Percentiles rank a stretch among this genome's conserved stretches.
Conservation (phyloP, 2,797 vertebrate species). For the Muraenolepis orangiensis region DNA sequence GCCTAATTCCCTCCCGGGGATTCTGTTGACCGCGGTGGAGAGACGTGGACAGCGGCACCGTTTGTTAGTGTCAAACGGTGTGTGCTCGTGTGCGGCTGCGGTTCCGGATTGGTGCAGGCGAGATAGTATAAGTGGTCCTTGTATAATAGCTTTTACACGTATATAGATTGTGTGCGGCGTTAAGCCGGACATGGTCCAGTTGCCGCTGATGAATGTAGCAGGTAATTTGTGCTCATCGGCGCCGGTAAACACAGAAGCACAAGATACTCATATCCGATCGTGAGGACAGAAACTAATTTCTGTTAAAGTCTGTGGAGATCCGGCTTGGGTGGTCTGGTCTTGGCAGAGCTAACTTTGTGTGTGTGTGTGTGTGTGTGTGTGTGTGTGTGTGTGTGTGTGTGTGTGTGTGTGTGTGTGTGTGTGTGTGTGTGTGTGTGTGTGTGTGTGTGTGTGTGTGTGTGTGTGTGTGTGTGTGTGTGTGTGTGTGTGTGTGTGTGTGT, state of each 20-base stretch:
- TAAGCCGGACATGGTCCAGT: neutral
- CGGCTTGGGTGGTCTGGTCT: neutral
- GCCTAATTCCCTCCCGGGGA: too few species aligned
- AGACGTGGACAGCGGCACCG: too few species aligned
- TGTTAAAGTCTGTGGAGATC: conserved; percentile 31
- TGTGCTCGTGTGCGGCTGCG: neutral
- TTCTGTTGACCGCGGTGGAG: too few species aligned
- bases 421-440: neutral
- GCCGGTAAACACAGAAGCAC: conserved; percentile 1
- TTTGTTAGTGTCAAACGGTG: too few species aligned
- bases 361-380: neutral
- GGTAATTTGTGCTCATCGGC: neutral
- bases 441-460: too few species aligned
- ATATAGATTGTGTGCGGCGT: neutral
- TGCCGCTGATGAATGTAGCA: neutral
- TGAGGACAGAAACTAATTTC: conserved; percentile 29
- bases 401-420: neutral
- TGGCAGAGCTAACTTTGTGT: too few species aligned
- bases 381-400: too few species aligned
- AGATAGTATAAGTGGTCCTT: neutral
- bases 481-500: too few species aligned
- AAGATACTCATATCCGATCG: conserved; percentile 14
- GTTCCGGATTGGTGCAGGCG: neutral
- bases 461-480: too few species aligned
- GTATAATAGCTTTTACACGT: neutral